Percentiles rank a stretch among this genome's conserved stretches.
These are phyloP conservation scores for Trichoplusia ni DNA, from an alignment of 1,140 invertebrate genomes.

Conservation along the genomic window DNA sequence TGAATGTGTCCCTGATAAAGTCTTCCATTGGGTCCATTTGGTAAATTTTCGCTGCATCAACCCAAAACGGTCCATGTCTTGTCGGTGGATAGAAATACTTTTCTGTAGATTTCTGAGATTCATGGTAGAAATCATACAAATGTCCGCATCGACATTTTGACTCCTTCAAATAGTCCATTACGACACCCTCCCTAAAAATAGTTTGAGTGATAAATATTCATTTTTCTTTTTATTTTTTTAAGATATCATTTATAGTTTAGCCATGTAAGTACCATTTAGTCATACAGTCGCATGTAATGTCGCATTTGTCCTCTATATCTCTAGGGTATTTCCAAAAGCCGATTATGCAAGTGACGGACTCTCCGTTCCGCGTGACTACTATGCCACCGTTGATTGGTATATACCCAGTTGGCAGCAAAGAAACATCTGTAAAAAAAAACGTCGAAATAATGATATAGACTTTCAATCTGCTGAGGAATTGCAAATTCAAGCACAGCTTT, in stretches of 20 bases:
- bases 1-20: constrained; percentile 63
- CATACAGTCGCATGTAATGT: constrained; percentile 55
- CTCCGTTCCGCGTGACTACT: constrained; percentile 28
- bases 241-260: neutral
- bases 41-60: constrained; percentile 66
- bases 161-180: constrained; percentile 57
- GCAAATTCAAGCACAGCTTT: too few species aligned
- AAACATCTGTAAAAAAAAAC: constrained; percentile 45
- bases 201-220: too few species aligned
- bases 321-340: constrained; percentile 65
- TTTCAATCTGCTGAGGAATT: too few species aligned
- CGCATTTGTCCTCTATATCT: constrained; percentile 51
- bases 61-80: constrained; percentile 49
- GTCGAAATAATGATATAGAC: neutral
- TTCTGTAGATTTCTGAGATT: constrained; percentile 48
- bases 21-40: constrained; percentile 66
- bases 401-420: constrained; percentile 62
- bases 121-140: constrained; percentile 61
- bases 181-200: constrained; percentile 51
- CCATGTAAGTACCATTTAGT: constrained; percentile 66
- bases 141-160: constrained; percentile 71
- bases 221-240: neutral
- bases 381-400: constrained; percentile 62
- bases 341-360: constrained; percentile 44
- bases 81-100: constrained; percentile 64